phyloP scores from a whole-genome alignment of 2,113 vertebrate genomes.

The Noturus placidus region DNA sequence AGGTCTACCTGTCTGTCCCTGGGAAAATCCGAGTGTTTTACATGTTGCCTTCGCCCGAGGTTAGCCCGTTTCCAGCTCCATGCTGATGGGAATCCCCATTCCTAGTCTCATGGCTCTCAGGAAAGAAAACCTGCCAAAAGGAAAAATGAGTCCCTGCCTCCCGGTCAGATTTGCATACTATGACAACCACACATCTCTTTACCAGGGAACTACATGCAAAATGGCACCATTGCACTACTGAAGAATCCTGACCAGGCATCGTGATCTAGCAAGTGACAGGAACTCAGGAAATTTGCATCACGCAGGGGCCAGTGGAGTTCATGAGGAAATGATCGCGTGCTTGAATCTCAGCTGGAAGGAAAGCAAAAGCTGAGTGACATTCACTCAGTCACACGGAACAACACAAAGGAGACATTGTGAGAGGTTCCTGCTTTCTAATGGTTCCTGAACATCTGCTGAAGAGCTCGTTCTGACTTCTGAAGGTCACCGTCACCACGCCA shows the following conservation, averaged over 20 bases:
- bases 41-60: conserved; percentile 54
- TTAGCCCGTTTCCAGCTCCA: conserved; percentile 41
- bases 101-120: conserved; percentile 40
- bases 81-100: conserved; percentile 60
- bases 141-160: conserved; percentile 48
- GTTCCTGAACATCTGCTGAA: conserved; percentile 40
- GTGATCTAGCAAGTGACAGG: not conserved
- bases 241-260: conserved; percentile 14
- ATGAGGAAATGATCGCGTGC: conserved; percentile 25
- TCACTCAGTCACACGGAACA: not conserved
- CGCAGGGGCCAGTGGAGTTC: not conserved
- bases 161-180: conserved; percentile 47
- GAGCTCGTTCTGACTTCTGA: conserved; percentile 21
- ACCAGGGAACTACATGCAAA: conserved; percentile 67
- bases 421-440: conserved; percentile 52
- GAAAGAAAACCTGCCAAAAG: conserved; percentile 52
- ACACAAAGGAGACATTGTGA: conserved; percentile 34
- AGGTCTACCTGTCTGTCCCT: conserved; percentile 37
- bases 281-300: conserved; percentile 41
- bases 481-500: conserved; percentile 45
- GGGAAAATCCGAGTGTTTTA: conserved; percentile 69
- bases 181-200: conserved; percentile 16
- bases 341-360: conserved; percentile 25
- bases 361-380: conserved; percentile 25
- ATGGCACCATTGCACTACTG: conserved; percentile 20